phyloP scores from a whole-genome alignment of 1,140 invertebrate species.

The Zaprionus inermis region DNA sequence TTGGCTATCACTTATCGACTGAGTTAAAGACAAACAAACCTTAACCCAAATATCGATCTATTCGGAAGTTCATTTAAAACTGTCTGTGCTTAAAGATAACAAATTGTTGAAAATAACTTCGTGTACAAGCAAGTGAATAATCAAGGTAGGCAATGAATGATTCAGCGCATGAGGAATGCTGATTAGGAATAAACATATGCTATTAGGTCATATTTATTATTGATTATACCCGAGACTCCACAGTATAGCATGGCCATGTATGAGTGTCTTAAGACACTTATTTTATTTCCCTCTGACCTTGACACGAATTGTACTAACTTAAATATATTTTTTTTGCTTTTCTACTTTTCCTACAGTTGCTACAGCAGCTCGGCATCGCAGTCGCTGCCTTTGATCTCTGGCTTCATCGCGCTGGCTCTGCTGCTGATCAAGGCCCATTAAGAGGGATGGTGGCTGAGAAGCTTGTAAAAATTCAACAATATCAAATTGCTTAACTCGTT shows the following conservation, averaged over 20 bases:
- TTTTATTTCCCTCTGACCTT: background rate
- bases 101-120: background rate
- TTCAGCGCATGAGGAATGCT: background rate
- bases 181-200: background rate
- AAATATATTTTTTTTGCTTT: background rate
- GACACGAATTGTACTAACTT: background rate
- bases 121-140: background rate
- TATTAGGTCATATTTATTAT: background rate
- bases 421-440: slow-evolving; percentile 57
- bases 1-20: background rate
- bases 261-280: background rate
- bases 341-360: slow-evolving; percentile 18
- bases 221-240: background rate
- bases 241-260: background rate
- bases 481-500: slow-evolving; percentile 20
- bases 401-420: slow-evolving; percentile 54
- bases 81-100: background rate
- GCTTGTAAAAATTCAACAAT: slow-evolving; percentile 19
- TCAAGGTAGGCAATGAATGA: background rate
- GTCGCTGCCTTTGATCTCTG: slow-evolving; percentile 58
- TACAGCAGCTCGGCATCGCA: slow-evolving; percentile 31
- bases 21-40: background rate
- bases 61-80: background rate
- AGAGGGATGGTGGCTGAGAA: background rate
- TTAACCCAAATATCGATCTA: background rate